Percentiles rank a stretch among this genome's conserved stretches.
Conservation (phyloP, 2,888 invertebrate genomes). For the Cetonia aurata region DNA sequence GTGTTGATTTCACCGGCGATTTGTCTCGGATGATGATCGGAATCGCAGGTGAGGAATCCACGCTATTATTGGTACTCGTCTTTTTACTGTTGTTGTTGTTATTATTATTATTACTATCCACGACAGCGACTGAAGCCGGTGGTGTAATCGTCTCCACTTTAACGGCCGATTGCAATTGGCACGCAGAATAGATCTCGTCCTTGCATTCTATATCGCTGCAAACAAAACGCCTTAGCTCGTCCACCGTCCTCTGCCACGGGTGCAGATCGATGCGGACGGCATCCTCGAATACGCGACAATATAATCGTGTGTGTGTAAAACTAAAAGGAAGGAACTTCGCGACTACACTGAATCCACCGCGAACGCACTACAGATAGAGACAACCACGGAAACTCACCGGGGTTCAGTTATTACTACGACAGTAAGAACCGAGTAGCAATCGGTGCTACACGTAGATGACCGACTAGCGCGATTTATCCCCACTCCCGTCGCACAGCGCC, state of each 20-base stretch:
- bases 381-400: conserved; percentile 23
- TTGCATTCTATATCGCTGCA: conserved; percentile 83
- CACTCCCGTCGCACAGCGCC: neutral
- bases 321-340: neutral
- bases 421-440: neutral
- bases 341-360: neutral
- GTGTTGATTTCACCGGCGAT: neutral
- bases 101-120: conserved; percentile 41
- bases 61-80: neutral
- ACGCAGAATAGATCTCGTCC: conserved; percentile 82
- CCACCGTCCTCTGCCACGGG: conserved; percentile 12
- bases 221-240: conserved; percentile 50
- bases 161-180: conserved; percentile 66
- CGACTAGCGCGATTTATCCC: neutral
- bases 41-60: conserved; percentile 28
- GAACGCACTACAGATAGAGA: neutral
- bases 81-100: conserved; percentile 35
- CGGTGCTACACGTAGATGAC: neutral
- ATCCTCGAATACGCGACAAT: neutral
- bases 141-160: conserved; percentile 45
- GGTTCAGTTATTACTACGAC: conserved; percentile 24
- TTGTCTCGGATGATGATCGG: neutral
- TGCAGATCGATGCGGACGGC: conserved; percentile 23
- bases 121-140: conserved; percentile 38
- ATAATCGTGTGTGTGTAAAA: neutral